Conservation (phyloP, 2,113 vertebrate genomes). For the Rafetus swinhoei region DNA sequence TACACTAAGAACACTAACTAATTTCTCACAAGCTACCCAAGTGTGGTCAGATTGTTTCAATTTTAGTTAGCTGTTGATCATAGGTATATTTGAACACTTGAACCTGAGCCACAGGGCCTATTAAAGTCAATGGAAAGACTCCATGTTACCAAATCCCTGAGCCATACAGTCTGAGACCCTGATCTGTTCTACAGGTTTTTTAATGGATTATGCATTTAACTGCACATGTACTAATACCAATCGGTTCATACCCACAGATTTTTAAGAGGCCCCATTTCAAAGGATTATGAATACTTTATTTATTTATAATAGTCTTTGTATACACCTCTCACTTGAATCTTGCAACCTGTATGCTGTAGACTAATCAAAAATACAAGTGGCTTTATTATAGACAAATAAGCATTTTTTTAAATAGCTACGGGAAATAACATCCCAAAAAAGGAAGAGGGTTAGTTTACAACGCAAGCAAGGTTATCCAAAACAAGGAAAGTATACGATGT, state of each 20-base stretch:
- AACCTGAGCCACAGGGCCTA: neutral
- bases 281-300: neutral
- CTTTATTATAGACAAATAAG: neutral
- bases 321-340: neutral
- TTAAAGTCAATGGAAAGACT: neutral
- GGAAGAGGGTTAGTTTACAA: slow-evolving; percentile 65
- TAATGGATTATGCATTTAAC: neutral
- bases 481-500: neutral
- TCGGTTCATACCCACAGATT: neutral
- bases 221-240: neutral
- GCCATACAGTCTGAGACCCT: neutral
- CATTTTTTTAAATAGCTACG: neutral
- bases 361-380: neutral
- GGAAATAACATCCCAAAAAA: slow-evolving; percentile 43
- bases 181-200: neutral
- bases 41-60: neutral
- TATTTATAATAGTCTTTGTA: neutral
- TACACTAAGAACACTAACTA: accelerated
- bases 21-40: neutral
- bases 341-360: neutral
- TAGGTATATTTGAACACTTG: accelerated
- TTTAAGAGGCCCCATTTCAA: neutral
- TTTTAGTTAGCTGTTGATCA: neutral
- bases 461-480: slow-evolving; percentile 22
- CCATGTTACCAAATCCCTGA: neutral